phyloP scores from a whole-genome alignment of 2,888 invertebrate genomes.

The Congeria kusceri region DNA sequence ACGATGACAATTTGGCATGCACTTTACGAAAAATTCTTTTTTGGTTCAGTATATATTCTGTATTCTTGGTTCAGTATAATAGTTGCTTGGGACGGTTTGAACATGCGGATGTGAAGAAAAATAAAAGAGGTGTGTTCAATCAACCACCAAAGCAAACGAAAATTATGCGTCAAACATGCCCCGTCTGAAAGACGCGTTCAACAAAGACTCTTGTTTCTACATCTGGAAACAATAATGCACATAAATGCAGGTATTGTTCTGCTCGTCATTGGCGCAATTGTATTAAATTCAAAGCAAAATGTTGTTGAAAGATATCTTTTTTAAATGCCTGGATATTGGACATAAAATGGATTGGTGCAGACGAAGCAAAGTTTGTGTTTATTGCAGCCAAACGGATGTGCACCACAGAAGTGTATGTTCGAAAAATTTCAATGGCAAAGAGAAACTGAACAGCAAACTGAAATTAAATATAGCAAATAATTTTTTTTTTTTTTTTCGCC shows the following conservation, averaged over 20 bases:
- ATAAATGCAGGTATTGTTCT: constrained; percentile 40
- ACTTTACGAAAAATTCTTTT: too few relatives aligned
- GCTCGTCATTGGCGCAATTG: constrained; percentile 33
- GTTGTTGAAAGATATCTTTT: constrained; percentile 12
- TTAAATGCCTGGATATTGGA: constrained; percentile 32
- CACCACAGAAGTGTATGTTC: constrained; percentile 44
- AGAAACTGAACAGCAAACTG: background rate
- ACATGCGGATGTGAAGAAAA: background rate
- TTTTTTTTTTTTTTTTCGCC: constrained; percentile 11
- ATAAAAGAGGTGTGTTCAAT: too few relatives aligned
- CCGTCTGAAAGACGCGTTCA: background rate
- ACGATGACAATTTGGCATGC: too few relatives aligned
- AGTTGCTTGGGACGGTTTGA: constrained; percentile 10
- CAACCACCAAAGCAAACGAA: background rate
- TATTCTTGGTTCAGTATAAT: too few relatives aligned
- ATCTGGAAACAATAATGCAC: background rate
- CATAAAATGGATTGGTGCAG: constrained; percentile 31
- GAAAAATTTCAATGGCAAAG: background rate
- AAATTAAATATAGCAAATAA: background rate
- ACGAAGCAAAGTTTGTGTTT: constrained; percentile 27
- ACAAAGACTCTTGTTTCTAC: background rate
- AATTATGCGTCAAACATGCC: background rate
- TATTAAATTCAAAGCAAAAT: constrained; percentile 21
- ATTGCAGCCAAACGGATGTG: constrained; percentile 25
- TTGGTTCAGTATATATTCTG: too few relatives aligned